phyloP scores from a whole-genome alignment of 2,797 vertebrate species.

The Poeciliopsis infans region DNA sequence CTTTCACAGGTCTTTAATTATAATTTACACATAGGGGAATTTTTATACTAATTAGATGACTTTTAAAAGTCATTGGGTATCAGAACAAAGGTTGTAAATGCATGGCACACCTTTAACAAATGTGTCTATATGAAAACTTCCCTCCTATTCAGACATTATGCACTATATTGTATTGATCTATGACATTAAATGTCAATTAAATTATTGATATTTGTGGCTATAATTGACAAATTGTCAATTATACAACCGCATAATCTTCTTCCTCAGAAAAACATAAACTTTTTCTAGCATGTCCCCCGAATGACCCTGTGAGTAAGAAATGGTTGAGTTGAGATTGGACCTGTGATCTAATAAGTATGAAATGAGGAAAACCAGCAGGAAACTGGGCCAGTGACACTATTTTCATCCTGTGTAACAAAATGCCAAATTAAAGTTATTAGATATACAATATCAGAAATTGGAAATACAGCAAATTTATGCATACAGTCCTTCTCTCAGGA shows the following conservation, averaged over 20 bases:
- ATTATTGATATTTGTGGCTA: background rate
- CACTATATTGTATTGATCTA: background rate
- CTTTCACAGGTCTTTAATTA: background rate
- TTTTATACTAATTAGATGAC: background rate
- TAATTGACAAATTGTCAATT: background rate
- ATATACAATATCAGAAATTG: constrained; percentile 15
- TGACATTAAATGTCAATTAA: background rate
- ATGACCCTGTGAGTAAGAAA: background rate
- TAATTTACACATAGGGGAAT: background rate
- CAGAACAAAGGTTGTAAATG: background rate
- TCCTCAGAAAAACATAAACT: background rate
- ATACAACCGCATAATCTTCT: background rate
- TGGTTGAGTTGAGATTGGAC: constrained; percentile 2
- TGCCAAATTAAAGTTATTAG: constrained; percentile 29
- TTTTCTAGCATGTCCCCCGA: background rate
- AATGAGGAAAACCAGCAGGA: constrained; percentile 1
- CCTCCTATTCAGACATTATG: background rate
- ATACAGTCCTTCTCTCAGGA: constrained; percentile 10
- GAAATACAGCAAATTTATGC: constrained; percentile 9
- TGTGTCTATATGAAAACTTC: background rate
- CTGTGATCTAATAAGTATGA: background rate
- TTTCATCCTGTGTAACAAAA: constrained; percentile 28
- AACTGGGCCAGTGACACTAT: constrained; percentile 1
- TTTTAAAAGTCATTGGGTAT: background rate
- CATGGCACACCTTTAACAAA: background rate